Evolutionary conservation across 1,140 invertebrate genomes (phyloP).

Genomic region (Myzus persicae): DNA sequence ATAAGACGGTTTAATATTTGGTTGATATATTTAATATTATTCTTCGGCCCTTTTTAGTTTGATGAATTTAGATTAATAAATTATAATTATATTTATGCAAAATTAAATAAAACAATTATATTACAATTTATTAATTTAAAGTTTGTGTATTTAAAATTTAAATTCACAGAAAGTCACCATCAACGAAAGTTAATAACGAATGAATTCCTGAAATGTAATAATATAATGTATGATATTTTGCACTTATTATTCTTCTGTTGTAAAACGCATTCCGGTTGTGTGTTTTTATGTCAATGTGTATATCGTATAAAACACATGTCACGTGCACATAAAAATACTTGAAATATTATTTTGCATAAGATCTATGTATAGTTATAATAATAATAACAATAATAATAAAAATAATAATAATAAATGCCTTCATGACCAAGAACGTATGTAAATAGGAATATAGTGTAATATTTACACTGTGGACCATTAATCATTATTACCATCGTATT

Average conservation of each 20-base stretch:
- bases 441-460: not conserved
- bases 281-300: not conserved
- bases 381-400: not conserved
- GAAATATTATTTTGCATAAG: slow-evolving; percentile 28
- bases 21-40: not conserved
- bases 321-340: not conserved
- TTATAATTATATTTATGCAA: not conserved
- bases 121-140: not conserved
- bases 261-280: not conserved
- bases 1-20: not conserved
- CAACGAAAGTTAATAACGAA: not conserved
- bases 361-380: not conserved
- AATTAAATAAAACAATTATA: not conserved
- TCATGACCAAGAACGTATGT: not conserved
- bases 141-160: not conserved
- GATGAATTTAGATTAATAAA: not conserved
- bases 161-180: not conserved
- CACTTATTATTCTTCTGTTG: not conserved
- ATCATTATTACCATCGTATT: not conserved
- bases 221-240: not conserved
- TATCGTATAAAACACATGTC: slow-evolving; percentile 29
- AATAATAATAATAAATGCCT: not conserved
- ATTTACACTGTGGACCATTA: not conserved
- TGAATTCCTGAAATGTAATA: not conserved
- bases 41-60: no score